Evolutionary conservation across 2,797 vertebrate species (phyloP), one percentile per base, ranked within the genome.

Genomic region (Dallia pectoralis): DNA sequence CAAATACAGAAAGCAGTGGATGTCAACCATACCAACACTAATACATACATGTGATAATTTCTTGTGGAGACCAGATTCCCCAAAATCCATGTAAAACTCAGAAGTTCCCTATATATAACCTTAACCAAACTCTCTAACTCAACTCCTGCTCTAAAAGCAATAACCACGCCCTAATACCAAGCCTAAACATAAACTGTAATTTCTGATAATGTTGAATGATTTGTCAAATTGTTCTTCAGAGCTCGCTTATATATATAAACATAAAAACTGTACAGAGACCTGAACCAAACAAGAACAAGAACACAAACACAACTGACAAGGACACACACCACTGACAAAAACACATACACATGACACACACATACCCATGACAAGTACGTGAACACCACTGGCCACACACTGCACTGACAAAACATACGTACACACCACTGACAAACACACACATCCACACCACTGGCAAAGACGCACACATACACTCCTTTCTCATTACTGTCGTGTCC

Each of bases 401-500:
- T n/a, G 12, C 65, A 77, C 69, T 61, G 66, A 71, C 71, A 47
- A 56, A 74, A 69, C 69, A 68, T 18, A 36, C 72, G n/a, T n/a
- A 65, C 73, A 74, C 70, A 73, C 65, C 66, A 61, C 66, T 32
- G 36, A 64, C 56, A 61, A 12, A 56, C 48, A 73, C 49, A 56
- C 48, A 67, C 72, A 67, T 7, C 30, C 56, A 30, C 30, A 66
- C 48, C n/a, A 66, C 62, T 36, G 29, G 53, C 44, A 36, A 62
- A 73, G 77, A 74, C 69, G 75, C 68, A 76, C 32, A 74, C 71
- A 77, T 40, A 70, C 32, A 71, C 69, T 5, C 0, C 48, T 18
- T 29, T 74, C 53, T 76, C 71, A 81, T 78, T 78, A 70, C 47
- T 25, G 33, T 65, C 25, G 80, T 77, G 86, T 87, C 84, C 81